These are phyloP conservation scores for Hydrophis major DNA, from an alignment of 2,797 vertebrate species.

Conservation along the genomic window DNA sequence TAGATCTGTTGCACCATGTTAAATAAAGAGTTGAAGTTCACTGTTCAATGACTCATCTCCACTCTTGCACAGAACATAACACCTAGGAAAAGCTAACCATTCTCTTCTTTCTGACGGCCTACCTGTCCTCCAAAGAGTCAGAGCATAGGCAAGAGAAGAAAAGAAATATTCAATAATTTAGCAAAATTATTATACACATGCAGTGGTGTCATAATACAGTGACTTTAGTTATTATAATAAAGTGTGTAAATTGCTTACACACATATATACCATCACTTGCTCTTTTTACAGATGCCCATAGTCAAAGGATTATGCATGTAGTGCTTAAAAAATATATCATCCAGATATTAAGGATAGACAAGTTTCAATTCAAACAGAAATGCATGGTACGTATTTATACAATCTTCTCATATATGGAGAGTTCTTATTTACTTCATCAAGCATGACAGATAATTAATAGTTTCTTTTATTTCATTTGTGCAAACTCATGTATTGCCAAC, in stretches of 20 bases:
- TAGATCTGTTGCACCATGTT: no score
- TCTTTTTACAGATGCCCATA: neutral
- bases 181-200: neutral
- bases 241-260: neutral
- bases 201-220: neutral
- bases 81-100: neutral
- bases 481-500: neutral
- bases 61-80: no score
- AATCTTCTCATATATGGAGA: neutral
- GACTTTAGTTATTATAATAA: neutral
- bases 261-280: neutral
- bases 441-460: neutral
- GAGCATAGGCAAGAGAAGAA: neutral
- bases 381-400: neutral
- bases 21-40: no score
- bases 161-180: neutral
- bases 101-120: neutral
- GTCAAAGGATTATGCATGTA: neutral
- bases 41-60: no score
- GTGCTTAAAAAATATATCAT: neutral
- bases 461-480: neutral
- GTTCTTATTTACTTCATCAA: neutral
- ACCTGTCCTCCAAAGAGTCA: neutral
- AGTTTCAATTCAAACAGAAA: neutral
- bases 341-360: no score